Base-by-base conservation (phyloP, 2,113 vertebrate genomes). In the Stercorarius parasiticus region DNA sequence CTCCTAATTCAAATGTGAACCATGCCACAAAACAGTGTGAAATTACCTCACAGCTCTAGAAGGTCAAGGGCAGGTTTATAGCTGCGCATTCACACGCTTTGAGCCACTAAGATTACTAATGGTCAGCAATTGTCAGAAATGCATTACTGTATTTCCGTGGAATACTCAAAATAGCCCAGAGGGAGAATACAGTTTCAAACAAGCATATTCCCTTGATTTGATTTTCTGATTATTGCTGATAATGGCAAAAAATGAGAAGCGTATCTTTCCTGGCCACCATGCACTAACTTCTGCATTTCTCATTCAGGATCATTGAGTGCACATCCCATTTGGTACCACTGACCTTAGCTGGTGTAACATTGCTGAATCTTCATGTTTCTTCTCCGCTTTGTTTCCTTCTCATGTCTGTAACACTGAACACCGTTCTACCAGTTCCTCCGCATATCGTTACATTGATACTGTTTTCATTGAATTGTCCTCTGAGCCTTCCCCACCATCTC, bases 171-270 rank as follows among this genome's bases (percentile, higher is more conserved):
- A 69, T 61, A 87, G 77, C 56, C 61, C 77, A 65, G 69, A 78
- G 58, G 65, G 73, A 93, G 81, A 87, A 36, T 76, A 56, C 18
- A 32, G 56, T 92, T 95, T 88, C 82, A 69, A 81, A 82, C 43
- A 38, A 85, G 22, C 29, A 55, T n/a, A 72, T 87, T 95, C 30
- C 17, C 38, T 32, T 4, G 0, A 42, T 91, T 59, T 81, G 34
- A 73, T 89, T 87, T 88, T 89, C 83, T 43, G 69, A 50, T 92
- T 87, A 85, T 87, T 96, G 72, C 84, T 87, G 91, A 58, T 74
- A n/a, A 43, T 52, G 27, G 73, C 66, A 95, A 30, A 84, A 92
- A 64, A 50, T 26, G 56, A 62, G 43, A 65, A 53, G 29, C 12
- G 6, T 72, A 1, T 43, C 36, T 94, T 86, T 85, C 70, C 62